Conservation (phyloP, 2,888 invertebrate genomes). For the Lepidocyrtinus sp. region DNA sequence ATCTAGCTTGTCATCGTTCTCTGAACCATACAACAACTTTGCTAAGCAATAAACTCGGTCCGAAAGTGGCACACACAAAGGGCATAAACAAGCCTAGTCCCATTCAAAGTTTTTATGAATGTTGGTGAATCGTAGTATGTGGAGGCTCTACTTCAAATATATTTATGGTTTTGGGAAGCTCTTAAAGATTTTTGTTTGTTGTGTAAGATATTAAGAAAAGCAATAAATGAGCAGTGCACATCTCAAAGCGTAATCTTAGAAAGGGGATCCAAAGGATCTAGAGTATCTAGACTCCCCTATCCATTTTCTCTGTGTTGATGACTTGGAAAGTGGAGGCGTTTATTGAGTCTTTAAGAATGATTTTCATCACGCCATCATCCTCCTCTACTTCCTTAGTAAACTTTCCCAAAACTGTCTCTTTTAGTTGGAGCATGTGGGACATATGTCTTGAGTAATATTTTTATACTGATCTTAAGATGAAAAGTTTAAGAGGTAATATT, state of each 20-base stretch:
- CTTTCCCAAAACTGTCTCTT: conserved; percentile 17
- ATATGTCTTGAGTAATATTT: background rate
- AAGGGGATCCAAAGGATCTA: conserved; percentile 8
- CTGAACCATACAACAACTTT: background rate
- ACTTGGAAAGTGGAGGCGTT: conserved; percentile 42
- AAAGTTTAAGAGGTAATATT: background rate
- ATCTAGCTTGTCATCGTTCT: conserved; percentile 29
- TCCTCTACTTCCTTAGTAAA: background rate
- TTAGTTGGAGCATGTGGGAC: background rate
- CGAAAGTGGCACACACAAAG: background rate
- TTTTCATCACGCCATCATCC: conserved; percentile 31
- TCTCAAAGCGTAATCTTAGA: conserved; percentile 27
- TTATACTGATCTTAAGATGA: background rate
- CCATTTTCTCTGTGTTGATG: conserved; percentile 28
- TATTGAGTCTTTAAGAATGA: conserved; percentile 50
- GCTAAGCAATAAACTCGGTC: background rate
- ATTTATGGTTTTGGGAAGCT: background rate
- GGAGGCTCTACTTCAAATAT: background rate
- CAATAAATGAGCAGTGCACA: background rate
- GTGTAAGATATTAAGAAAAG: background rate
- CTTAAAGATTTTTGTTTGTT: background rate
- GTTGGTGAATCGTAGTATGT: too few species aligned
- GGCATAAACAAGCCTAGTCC: too few species aligned
- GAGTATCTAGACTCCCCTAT: conserved; percentile 6
- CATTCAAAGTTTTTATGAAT: too few species aligned